Evolutionary conservation across 2,888 invertebrate species (phyloP), one percentile per base, ranked within the genome.

Genomic region (Monochamus alternatus): DNA sequence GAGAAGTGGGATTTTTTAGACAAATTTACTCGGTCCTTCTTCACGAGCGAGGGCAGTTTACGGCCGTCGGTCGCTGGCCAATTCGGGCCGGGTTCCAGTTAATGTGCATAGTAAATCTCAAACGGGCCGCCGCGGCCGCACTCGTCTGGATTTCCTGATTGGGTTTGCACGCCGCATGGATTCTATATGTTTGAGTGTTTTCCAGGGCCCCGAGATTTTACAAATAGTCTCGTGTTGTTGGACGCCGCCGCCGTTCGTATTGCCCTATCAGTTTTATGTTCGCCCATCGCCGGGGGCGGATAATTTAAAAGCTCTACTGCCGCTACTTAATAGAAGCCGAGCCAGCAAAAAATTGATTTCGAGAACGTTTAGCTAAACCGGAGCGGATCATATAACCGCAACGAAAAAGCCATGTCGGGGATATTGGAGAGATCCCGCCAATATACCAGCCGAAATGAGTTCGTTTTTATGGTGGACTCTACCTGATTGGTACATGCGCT

Each of bases 71-170:
- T 7, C 5, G 12, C 14, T 7, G 55, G 5, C 22, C 55, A 22
- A 12, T 55, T 55, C 55, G 55, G 55, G n/a, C 55, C n/a, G 55
- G 22, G 55, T 22, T 52, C 63, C 65, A 64, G n/a, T 75, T 79
- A 75, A 79, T 82, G 80, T 76, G 77, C 78, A 81, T 73, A 80
- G 78, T 82, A 82, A 83, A 83, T 81, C 80, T 81, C 75, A 60
- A 75, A 74, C 76, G 75, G 75, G 66, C 69, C 74, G 76, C 78
- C 75, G 55, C 55, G 76, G 76, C 81, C 81, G 80, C 80, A 78
- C 81, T 80, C 81, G 77, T 78, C 77, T 78, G 81, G 80, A 81
- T 81, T 80, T 82, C 78, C 80, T 80, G 82, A 81, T 81, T 82
- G 81, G 78, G 78, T 80, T 79, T 81, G 75, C 79, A 75, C 78